Evolutionary conservation across 1,140 invertebrate species (phyloP).

Genomic region (Cyclargus thomasi): DNA sequence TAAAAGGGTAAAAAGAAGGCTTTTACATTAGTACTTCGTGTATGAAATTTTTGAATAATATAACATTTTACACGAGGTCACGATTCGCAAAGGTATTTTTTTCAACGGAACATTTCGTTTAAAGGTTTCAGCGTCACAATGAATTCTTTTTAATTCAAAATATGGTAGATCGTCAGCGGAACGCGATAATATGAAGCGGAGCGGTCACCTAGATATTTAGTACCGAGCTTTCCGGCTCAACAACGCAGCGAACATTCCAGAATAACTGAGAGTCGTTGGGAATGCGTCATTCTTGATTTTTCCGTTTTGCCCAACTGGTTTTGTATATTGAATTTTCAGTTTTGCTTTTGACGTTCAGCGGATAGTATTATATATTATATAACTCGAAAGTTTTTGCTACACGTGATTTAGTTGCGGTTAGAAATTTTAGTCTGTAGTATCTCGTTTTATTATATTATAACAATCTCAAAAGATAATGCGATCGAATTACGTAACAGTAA

Average conservation of each 20-base stretch:
- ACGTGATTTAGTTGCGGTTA: too few species aligned
- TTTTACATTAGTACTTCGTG: too few species aligned
- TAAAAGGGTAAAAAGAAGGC: too few species aligned
- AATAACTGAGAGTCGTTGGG: background rate
- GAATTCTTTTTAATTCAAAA: background rate
- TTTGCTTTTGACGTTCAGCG: background rate
- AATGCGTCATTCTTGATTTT: slow-evolving; percentile 3
- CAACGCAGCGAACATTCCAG: background rate
- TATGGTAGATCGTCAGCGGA: background rate
- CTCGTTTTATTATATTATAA: background rate
- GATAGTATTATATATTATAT: background rate
- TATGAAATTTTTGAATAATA: too few species aligned
- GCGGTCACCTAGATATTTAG: background rate
- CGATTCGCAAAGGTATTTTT: background rate
- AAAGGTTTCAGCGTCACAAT: background rate
- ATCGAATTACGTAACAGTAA: background rate
- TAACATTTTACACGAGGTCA: too few species aligned
- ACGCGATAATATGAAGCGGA: background rate
- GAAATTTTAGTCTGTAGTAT: too few species aligned
- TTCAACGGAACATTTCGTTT: background rate
- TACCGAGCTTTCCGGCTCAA: background rate
- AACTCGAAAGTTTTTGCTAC: too few species aligned
- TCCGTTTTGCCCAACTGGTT: background rate
- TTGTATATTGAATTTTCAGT: background rate
- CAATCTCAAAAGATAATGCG: background rate